These are phyloP conservation scores for Mactra quadrangularis DNA, from an alignment of 1,140 invertebrate species.

Conservation along the genomic window DNA sequence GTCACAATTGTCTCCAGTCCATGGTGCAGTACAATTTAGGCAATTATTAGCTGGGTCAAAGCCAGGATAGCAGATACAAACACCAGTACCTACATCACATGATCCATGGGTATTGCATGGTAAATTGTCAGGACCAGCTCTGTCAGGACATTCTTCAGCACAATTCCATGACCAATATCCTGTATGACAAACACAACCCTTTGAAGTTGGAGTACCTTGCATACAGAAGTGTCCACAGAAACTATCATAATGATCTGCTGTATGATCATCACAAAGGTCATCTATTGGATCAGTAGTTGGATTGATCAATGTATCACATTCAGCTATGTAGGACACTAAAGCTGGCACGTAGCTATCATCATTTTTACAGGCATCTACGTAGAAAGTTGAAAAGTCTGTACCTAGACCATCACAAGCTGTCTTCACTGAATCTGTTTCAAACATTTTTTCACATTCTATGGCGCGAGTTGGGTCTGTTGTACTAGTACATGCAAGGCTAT, in stretches of 20 bases:
- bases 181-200: slow-evolving; percentile 57
- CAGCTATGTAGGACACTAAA: slow-evolving; percentile 45
- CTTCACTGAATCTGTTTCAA: slow-evolving; percentile 32
- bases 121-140: slow-evolving; percentile 33
- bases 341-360: slow-evolving; percentile 58
- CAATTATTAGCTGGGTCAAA: slow-evolving; percentile 58
- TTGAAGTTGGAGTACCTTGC: slow-evolving; percentile 42
- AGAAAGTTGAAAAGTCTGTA: slow-evolving; percentile 47
- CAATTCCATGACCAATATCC: slow-evolving; percentile 66
- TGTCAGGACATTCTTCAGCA: slow-evolving; percentile 62
- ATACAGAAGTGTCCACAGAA: slow-evolving; percentile 62
- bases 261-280: slow-evolving; percentile 55
- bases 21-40: slow-evolving; percentile 45
- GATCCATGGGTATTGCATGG: slow-evolving; percentile 59
- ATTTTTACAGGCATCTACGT: slow-evolving; percentile 56
- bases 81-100: slow-evolving; percentile 58
- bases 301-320: slow-evolving; percentile 48
- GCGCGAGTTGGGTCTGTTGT: neutral
- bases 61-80: slow-evolving; percentile 55
- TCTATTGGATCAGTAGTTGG: slow-evolving; percentile 35
- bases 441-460: slow-evolving; percentile 37
- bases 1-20: slow-evolving; percentile 61
- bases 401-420: slow-evolving; percentile 52
- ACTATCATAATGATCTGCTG: slow-evolving; percentile 52
- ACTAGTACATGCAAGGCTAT: slow-evolving; percentile 6